Percentiles rank a stretch among this genome's conserved stretches.
Evolutionary conservation across 2,113 vertebrate species (phyloP).

Genomic region (Cyphomyrus plagiostoma): DNA sequence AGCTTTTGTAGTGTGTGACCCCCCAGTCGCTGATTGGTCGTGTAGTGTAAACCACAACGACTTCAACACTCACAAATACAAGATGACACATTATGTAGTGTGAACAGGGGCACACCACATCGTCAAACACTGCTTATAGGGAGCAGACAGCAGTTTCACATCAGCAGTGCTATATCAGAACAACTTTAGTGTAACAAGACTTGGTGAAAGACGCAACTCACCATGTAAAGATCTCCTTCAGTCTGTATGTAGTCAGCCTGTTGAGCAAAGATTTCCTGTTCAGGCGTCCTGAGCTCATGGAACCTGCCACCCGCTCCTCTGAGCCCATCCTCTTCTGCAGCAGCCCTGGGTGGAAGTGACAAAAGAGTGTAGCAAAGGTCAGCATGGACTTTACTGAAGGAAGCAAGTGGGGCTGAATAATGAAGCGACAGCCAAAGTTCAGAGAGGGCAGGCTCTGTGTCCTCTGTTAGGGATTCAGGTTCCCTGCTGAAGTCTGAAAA

Average conservation of each 20-base stretch:
- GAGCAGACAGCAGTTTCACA: background rate
- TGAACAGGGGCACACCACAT: background rate
- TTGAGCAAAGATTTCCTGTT: conserved; percentile 27
- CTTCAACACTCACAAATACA: background rate
- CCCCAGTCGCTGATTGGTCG: background rate
- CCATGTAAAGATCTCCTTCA: conserved; percentile 57
- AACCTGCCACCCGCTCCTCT: conserved; percentile 16
- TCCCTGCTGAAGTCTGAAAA: background rate
- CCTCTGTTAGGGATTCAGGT: background rate
- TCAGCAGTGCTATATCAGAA: background rate
- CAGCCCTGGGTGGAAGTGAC: conserved; percentile 26
- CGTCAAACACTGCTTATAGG: background rate
- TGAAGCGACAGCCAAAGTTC: background rate
- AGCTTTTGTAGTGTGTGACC: background rate
- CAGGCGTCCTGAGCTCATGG: conserved; percentile 30
- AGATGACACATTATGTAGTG: background rate
- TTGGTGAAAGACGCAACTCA: conserved; percentile 30
- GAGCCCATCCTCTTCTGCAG: conserved; percentile 43
- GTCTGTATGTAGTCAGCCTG: conserved; percentile 31
- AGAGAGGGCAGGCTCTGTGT: background rate
- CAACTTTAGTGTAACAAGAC: background rate
- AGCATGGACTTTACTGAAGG: background rate
- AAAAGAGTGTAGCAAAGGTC: background rate
- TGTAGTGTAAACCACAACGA: background rate
- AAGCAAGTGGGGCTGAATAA: background rate